Percentiles rank a stretch among this genome's conserved stretches.
phyloP scores from a whole-genome alignment of 35 echinoderm and acorn worm species.

The Holothuria glaberrima region DNA sequence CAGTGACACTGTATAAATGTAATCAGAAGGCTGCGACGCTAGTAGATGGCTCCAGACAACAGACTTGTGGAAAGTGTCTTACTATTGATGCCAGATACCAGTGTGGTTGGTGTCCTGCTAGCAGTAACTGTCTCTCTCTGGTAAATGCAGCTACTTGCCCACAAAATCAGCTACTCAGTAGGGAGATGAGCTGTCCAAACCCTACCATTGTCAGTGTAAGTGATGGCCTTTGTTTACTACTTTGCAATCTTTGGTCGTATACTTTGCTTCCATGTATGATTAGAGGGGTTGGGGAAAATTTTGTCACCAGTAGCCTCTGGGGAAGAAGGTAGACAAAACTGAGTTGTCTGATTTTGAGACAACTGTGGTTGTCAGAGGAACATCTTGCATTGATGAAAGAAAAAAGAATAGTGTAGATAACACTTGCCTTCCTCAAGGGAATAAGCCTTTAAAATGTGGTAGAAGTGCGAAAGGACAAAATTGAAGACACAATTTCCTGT shows the following conservation, averaged over 20 bases:
- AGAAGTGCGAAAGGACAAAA: no score
- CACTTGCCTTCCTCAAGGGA: no score
- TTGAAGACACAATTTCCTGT: neutral
- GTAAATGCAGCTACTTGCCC: neutral
- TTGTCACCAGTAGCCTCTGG: no score
- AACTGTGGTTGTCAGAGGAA: no score
- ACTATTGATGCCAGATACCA: conserved; percentile 3
- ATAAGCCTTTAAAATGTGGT: no score
- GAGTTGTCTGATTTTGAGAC: no score
- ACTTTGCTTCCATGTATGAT: neutral
- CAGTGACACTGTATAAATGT: conserved; percentile 31
- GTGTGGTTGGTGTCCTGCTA: neutral
- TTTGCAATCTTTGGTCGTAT: neutral
- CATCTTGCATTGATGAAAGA: no score
- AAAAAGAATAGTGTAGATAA: no score
- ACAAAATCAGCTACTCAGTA: neutral
- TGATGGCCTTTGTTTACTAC: neutral
- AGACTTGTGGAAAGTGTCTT: conserved; percentile 13
- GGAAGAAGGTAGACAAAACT: no score
- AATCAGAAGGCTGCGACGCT: neutral
- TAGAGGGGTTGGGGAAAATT: no score
- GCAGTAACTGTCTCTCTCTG: neutral
- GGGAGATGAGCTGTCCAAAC: conserved; percentile 15
- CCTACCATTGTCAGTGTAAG: conserved; percentile 40
- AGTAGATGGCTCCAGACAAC: neutral